These are phyloP conservation scores for Stichodactyla helianthus DNA, from an alignment of 64 coral and sea anemone genomes.

Conservation along the genomic window DNA sequence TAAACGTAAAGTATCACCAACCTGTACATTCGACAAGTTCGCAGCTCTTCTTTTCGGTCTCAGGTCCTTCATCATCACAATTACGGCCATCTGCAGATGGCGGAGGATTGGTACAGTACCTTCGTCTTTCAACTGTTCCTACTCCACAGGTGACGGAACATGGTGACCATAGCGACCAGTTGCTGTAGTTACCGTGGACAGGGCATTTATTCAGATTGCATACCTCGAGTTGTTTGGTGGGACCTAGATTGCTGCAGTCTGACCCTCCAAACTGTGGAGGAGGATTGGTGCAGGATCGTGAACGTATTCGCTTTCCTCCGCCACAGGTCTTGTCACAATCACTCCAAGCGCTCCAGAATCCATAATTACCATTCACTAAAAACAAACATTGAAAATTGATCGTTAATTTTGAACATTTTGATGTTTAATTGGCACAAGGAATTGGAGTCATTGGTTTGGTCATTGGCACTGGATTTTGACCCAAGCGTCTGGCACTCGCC, in stretches of 20 bases:
- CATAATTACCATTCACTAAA: conserved; percentile 83
- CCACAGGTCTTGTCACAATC: conserved; percentile 85
- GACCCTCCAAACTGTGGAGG: conserved; percentile 78
- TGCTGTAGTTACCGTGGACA: conserved; percentile 95
- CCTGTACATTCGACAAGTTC: conserved; percentile 90
- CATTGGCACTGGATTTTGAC: no score
- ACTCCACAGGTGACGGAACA: conserved; percentile 95
- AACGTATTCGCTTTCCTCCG: conserved; percentile 52
- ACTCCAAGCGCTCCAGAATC: conserved; percentile 78
- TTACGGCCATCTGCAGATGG: conserved; percentile 73
- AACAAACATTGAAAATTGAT: not conserved
- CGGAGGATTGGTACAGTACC: conserved; percentile 82
- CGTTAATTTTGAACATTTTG: not conserved
- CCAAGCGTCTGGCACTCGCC: no score
- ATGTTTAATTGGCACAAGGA: not conserved
- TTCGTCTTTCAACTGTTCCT: conserved; percentile 63
- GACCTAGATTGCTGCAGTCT: conserved; percentile 61
- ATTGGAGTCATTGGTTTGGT: no score
- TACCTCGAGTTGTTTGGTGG: conserved; percentile 38
- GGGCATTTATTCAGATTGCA: conserved; percentile 64
- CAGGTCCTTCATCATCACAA: conserved; percentile 67
- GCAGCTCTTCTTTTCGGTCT: conserved; percentile 82
- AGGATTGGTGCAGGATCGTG: conserved; percentile 79
- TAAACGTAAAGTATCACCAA: not conserved
- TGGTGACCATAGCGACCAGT: conserved; percentile 90